A percentile compares a stretch with the other conserved stretches of the same genome.
These are phyloP conservation scores for Subacronicta megacephala DNA, from an alignment of 2,888 invertebrate genomes.

Conservation along the genomic window DNA sequence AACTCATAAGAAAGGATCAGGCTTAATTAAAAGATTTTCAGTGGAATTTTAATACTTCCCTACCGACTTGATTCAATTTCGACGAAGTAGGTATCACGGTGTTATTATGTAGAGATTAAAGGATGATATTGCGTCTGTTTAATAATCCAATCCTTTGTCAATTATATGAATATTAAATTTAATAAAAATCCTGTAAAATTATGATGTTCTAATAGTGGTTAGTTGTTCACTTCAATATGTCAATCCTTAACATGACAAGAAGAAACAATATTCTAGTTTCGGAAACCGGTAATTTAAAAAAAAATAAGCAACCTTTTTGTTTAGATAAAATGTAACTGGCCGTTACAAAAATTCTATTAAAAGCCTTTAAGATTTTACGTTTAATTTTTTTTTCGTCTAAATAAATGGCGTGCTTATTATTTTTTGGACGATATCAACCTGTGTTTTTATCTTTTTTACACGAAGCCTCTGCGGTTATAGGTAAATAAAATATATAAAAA, in stretches of 20 bases:
- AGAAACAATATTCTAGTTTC: too few relatives aligned
- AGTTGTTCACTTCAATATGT: too few relatives aligned
- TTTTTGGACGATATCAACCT: background rate
- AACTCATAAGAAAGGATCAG: background rate
- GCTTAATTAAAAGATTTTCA: background rate
- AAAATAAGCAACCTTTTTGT: too few relatives aligned
- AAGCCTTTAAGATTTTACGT: background rate
- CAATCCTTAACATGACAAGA: too few relatives aligned
- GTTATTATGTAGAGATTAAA: slow-evolving; percentile 17
- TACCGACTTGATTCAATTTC: slow-evolving; percentile 13
- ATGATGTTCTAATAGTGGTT: too few relatives aligned
- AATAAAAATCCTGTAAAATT: too few relatives aligned
- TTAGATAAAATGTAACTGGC: too few relatives aligned
- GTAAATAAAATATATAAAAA: too few relatives aligned
- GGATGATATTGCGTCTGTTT: background rate
- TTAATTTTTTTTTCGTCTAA: background rate
- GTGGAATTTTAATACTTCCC: slow-evolving; percentile 5
- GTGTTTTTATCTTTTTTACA: background rate
- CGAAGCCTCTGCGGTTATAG: too few relatives aligned
- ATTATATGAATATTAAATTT: too few relatives aligned
- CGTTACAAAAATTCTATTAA: background rate
- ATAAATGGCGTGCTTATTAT: background rate
- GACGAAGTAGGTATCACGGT: slow-evolving; percentile 3
- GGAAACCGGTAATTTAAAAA: too few relatives aligned
- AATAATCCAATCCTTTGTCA: background rate